Evolutionary conservation across 2,113 vertebrate species (phyloP), one percentile per base, ranked within the genome.

Genomic region (Gopherus flavomarginatus): DNA sequence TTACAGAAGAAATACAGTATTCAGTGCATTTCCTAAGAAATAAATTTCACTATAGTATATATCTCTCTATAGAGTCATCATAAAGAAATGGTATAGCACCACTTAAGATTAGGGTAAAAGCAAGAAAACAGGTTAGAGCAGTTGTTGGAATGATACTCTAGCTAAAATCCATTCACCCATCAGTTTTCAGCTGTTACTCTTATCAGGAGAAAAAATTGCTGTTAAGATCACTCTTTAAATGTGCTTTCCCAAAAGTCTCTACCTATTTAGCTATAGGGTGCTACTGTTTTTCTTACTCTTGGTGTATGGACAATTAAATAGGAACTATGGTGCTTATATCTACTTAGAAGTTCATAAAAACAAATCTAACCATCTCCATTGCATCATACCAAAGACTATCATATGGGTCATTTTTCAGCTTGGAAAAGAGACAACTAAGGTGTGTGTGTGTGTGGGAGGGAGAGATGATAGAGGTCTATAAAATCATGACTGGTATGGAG

Each of bases 1-100:
- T 47, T 94, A 94, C 79, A 98, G 98, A 98, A 98, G 98, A 98
- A 98, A 96, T 97, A 97, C 95, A 93, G 97, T 96, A 97, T 97
- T 98, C 98, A 98, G 98, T 98, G 98, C 97, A 98, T 98, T 97
- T 98, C 96, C 98, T 98, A 98, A 97, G 96, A 97, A 97, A 98
- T 92, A 98, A 98, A 98, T 96, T 96, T 94, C 96, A 97, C 96
- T 97, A 96, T 97, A 97, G 89, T 52, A 89, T 97, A 17, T 97
- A 93, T 98, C 95, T 97, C 54, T 97, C 35, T 98, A 1, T 96
- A 97, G 97, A 96, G 95, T 95, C 97, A 98, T 44, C 86, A n/a
- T 93, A 97, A 96, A 97, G 95, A 96, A 96, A 95, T 95, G 97
- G 97, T 95, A 94, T 94, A 97, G 97, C 92, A 97, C 95, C 97